Percentiles rank a stretch among this genome's conserved stretches.
These are phyloP conservation scores for Spilarctia lutea DNA, from an alignment of 2,888 invertebrate genomes.

Conservation along the genomic window DNA sequence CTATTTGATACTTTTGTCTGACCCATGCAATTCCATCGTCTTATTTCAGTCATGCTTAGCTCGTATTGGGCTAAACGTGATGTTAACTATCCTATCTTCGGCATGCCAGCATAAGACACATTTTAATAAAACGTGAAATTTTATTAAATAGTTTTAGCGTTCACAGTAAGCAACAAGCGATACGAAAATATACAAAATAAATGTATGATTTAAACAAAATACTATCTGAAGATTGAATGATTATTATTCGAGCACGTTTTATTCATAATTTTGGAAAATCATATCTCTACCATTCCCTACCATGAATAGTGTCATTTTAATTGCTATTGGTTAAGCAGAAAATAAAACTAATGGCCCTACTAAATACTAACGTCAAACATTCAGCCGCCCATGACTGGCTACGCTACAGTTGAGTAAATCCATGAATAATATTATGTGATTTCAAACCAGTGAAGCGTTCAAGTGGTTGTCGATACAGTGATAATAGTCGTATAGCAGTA, in stretches of 20 bases:
- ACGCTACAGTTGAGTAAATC: neutral
- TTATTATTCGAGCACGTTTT: neutral
- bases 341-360: neutral
- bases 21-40: no score
- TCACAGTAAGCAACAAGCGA: no score
- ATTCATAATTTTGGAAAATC: neutral
- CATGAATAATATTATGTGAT: conserved; percentile 7
- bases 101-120: no score
- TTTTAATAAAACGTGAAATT: no score
- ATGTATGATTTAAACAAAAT: neutral
- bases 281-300: neutral
- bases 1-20: no score
- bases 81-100: no score
- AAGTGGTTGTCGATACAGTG: neutral
- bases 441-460: neutral
- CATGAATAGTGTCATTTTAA: neutral
- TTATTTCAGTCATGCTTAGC: no score
- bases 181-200: no score
- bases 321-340: neutral
- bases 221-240: neutral
- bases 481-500: neutral
- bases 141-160: no score
- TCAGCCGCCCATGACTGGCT: neutral
- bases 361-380: neutral
- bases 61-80: no score